Conservation (phyloP, 1,140 invertebrate species). For the Drosophila ohnishii region DNA sequence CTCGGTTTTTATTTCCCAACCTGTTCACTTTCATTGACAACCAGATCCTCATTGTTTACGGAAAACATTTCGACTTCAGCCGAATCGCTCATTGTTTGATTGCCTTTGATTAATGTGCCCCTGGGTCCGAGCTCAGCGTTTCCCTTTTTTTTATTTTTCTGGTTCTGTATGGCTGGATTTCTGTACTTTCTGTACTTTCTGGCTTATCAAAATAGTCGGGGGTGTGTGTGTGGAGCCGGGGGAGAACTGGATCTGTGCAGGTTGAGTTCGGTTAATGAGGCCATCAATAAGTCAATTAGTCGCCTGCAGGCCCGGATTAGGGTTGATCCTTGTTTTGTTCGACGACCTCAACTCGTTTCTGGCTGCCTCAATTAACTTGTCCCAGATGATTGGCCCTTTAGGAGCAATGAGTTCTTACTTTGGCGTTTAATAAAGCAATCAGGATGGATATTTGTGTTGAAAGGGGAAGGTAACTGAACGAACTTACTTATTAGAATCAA, state of each 20-base stretch:
- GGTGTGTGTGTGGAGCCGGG: background rate
- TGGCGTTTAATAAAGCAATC: constrained; percentile 21
- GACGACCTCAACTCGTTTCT: constrained; percentile 23
- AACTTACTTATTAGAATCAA: too few species aligned
- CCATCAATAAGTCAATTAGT: constrained; percentile 78
- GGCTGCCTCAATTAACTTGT: constrained; percentile 38
- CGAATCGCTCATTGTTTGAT: constrained; percentile 65
- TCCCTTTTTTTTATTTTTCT: constrained; percentile 29
- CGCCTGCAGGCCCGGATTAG: constrained; percentile 46
- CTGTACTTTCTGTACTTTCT: background rate
- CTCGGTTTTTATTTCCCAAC: constrained; percentile 26
- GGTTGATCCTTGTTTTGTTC: constrained; percentile 39
- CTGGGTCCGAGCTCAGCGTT: constrained; percentile 31
- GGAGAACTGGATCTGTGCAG: constrained; percentile 35
- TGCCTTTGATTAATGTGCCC: constrained; percentile 73
- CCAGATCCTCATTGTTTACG: constrained; percentile 59
- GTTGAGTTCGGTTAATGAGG: constrained; percentile 66
- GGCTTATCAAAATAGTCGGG: background rate
- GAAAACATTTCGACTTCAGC: constrained; percentile 70
- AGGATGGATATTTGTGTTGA: background rate
- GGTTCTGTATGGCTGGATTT: constrained; percentile 8
- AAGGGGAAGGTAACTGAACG: background rate
- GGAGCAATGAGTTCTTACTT: background rate
- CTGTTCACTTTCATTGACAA: constrained; percentile 74
- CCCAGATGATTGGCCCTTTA: constrained; percentile 5